Conservation (phyloP, 2,888 invertebrate species). For the Anagyrus pseudococci region DNA sequence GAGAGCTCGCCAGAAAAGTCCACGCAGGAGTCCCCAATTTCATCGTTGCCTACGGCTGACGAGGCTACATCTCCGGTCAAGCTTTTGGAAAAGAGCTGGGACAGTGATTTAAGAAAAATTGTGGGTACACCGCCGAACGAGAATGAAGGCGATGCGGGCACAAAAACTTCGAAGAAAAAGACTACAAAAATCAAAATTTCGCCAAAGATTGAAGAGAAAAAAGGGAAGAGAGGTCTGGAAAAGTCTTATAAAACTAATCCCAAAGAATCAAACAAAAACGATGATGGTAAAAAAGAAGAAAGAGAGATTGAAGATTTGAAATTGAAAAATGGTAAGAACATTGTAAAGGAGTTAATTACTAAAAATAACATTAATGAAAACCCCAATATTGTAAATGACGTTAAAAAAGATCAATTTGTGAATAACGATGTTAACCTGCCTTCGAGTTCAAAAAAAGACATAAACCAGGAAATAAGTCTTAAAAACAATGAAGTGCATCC, state of each 20-base stretch:
- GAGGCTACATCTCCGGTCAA: not conserved
- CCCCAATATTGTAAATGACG: too few species aligned
- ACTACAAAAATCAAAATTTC: not conserved
- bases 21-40: not conserved
- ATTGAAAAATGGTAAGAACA: too few species aligned
- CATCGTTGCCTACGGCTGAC: not conserved
- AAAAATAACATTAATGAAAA: too few species aligned
- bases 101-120: conserved; percentile 53
- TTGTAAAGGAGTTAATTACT: too few species aligned
- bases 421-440: not conserved
- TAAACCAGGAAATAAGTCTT: not conserved
- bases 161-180: not conserved
- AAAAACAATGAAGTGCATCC: not conserved
- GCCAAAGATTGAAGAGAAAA: not conserved
- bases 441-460: not conserved
- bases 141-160: conserved; percentile 25
- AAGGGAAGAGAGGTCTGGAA: not conserved
- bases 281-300: conserved; percentile 3
- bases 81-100: conserved; percentile 49
- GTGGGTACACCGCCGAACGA: conserved; percentile 15
- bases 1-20: conserved; percentile 32
- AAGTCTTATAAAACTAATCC: too few species aligned
- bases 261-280: not conserved
- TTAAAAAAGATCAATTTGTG: not conserved
- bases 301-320: conserved; percentile 4